Percentiles rank a stretch among this genome's conserved stretches.
phyloP scores from a whole-genome alignment of 1,140 invertebrate genomes.

The Nilaparvata lugens region DNA sequence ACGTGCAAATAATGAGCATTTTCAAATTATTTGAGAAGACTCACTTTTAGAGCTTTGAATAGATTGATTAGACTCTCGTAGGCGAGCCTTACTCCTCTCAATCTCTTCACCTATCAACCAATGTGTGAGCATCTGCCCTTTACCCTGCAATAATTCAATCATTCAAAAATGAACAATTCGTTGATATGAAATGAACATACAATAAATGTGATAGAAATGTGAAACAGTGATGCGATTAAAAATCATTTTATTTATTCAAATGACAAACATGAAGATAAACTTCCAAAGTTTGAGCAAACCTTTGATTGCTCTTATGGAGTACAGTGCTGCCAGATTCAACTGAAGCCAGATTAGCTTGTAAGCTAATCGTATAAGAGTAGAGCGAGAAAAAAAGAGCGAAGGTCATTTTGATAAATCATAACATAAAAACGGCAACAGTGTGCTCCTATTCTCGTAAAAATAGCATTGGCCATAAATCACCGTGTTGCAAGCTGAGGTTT shows the following conservation, averaged over 20 bases:
- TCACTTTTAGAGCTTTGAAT: constrained; percentile 23
- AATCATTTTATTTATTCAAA: neutral
- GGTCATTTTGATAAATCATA: no score
- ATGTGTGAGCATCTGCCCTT: constrained; percentile 64
- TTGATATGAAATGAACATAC: no score
- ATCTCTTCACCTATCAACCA: constrained; percentile 59
- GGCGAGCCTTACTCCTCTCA: constrained; percentile 21
- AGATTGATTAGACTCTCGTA: constrained; percentile 16
- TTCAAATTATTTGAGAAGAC: no score
- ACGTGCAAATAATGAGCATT: no score
- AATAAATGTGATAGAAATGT: neutral
- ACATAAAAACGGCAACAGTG: no score
- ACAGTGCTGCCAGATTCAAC: neutral
- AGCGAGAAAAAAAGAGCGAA: no score
- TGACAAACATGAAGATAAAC: neutral
- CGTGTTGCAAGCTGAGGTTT: no score
- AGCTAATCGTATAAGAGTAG: no score
- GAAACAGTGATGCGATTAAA: neutral
- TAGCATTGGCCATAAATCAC: no score
- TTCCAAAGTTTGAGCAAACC: neutral
- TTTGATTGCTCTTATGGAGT: no score
- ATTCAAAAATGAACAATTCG: no score
- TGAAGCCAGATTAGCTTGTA: neutral
- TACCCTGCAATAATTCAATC: constrained; percentile 43
- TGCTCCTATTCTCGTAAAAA: no score